phyloP scores from a whole-genome alignment of 2,888 invertebrate species.

The Heliconius cydno region DNA sequence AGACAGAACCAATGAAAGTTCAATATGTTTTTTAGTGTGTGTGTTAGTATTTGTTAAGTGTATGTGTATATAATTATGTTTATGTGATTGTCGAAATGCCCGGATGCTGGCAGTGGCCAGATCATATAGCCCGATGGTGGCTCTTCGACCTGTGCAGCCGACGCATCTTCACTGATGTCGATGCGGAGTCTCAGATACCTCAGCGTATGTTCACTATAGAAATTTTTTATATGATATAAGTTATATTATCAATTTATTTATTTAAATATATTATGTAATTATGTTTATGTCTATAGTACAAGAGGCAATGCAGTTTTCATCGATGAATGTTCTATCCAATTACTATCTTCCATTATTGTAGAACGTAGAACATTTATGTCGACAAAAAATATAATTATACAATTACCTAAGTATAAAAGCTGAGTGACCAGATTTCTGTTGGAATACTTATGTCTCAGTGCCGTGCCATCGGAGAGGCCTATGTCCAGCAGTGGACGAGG shows the following conservation, averaged over 20 bases:
- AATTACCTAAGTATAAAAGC: no score
- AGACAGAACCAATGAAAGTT: background rate
- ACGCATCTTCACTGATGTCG: slow-evolving; percentile 72
- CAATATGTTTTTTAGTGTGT: background rate
- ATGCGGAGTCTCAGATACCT: slow-evolving; percentile 76
- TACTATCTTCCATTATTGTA: background rate
- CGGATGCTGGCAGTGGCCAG: slow-evolving; percentile 79
- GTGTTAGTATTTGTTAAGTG: slow-evolving; percentile 1
- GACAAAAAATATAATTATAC: no score
- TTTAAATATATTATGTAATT: background rate
- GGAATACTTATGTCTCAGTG: no score
- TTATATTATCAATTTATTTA: background rate
- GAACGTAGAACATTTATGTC: no score
- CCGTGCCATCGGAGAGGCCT: no score
- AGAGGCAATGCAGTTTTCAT: background rate
- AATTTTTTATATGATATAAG: background rate
- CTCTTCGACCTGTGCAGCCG: slow-evolving; percentile 85
- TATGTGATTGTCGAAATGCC: slow-evolving; percentile 65
- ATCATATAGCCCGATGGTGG: slow-evolving; percentile 86
- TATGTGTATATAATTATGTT: slow-evolving; percentile 41
- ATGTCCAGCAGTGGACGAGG: no score
- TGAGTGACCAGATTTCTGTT: no score
- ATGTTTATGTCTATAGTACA: background rate
- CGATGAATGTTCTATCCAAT: background rate
- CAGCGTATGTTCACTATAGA: slow-evolving; percentile 64